Base-by-base conservation (phyloP, 2,797 vertebrate species). In the Molossus alvarezi region DNA sequence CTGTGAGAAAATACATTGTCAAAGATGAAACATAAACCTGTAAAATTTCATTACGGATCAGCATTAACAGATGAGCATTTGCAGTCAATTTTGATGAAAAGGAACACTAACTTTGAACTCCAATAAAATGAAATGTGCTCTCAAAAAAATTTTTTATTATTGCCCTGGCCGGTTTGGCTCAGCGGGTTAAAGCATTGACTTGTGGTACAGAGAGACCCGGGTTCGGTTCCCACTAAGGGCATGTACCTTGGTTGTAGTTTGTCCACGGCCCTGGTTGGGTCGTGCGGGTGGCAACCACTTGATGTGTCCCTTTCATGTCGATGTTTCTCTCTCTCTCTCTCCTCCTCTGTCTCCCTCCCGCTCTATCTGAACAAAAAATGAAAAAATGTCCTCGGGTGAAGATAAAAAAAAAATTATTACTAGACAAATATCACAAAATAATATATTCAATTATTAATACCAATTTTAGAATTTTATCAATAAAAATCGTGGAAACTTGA, bases 391-490 rank as follows among this genome's bases (percentile, higher is more conserved):
- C 33, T 33, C 33, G 33, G 33, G 3, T 33, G 33, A 33, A 3
- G 33, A 33, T 33, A 33, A 33, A 33, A 33, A 33, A 33, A 33
- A 33, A 33, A 33, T 33, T 29, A 27, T 51, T 84, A 41, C 6
- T 79, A 79, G 25, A 48, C 65, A 15, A 64, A 1, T 86, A 62
- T 75, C 69, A 87, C 45, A 69, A 83, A 90, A 73, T 9, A 88
- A 81, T 69, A 75, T 21, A 81, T 7, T 77, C 57, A 60, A 12
- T 65, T 33, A 65, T 17, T 48, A 79, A 69, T 89, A 29, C 87
- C 10, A 86, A 45, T 84, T 88, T 94, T 93, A 82, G 48, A 67
- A 77, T 93, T 65, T 92, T 73, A 77, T 77, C 37, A 62, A 15
- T 72, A 55, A 93, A 90, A 72, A 20, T 41, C 48, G 9, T 84